Percentiles rank a stretch among this genome's conserved stretches.
Evolutionary conservation across 2,888 invertebrate species (phyloP).

Genomic region (Lycaena phlaeas): DNA sequence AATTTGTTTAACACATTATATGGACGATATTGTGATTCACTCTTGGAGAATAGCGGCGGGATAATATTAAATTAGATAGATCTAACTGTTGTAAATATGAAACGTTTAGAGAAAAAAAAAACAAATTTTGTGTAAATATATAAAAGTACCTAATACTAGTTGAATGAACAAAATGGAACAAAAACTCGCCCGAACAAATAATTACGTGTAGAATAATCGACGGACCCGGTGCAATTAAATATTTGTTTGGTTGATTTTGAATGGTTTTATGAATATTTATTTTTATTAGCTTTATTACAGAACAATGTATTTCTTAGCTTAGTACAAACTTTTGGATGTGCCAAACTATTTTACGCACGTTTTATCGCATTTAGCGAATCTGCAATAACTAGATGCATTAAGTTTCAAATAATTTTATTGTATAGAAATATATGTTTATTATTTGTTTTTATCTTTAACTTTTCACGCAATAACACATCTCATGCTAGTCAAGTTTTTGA

Average conservation of each 20-base stretch:
- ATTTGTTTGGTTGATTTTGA: conserved; percentile 48
- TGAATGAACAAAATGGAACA: conserved; percentile 64
- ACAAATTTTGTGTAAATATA: conserved; percentile 57
- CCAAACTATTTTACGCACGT: conserved; percentile 61
- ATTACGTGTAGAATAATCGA: conserved; percentile 54
- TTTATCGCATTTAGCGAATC: conserved; percentile 57
- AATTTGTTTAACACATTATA: conserved; percentile 18
- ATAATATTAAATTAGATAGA: conserved; percentile 49
- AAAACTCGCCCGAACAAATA: conserved; percentile 67
- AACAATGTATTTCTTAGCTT: conserved; percentile 59
- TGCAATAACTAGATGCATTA: conserved; percentile 47
- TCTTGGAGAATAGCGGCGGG: conserved; percentile 24
- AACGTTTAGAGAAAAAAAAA: conserved; percentile 46
- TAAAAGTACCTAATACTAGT: conserved; percentile 44
- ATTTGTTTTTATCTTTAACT: conserved; percentile 29
- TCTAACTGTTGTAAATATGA: conserved; percentile 60
- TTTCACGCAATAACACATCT: conserved; percentile 69
- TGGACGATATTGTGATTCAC: conserved; percentile 4
- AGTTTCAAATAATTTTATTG: conserved; percentile 40
- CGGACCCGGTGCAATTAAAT: conserved; percentile 56
- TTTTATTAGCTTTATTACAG: conserved; percentile 55
- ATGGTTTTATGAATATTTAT: conserved; percentile 49
- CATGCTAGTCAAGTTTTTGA: conserved; percentile 67
- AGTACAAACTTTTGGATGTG: conserved; percentile 66
- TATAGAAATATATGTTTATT: conserved; percentile 32